A percentile compares a stretch with the other conserved stretches of the same genome.
Evolutionary conservation across 2,888 invertebrate genomes (phyloP).

Genomic region (Hartigia nigra): DNA sequence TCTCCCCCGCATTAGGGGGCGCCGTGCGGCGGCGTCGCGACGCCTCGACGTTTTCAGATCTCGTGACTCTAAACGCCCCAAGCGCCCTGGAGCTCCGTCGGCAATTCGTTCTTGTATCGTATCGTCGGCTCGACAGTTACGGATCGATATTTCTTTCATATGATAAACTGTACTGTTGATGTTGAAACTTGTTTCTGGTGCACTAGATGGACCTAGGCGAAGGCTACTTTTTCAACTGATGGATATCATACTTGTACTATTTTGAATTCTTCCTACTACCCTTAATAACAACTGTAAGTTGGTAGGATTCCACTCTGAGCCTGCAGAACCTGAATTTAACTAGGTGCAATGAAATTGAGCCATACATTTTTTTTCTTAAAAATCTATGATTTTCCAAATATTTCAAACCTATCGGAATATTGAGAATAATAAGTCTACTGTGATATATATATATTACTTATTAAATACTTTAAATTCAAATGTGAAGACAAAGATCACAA

Average conservation of each 20-base stretch:
- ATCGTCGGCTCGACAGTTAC: neutral
- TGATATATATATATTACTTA: neutral
- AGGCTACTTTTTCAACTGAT: neutral
- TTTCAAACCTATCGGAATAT: neutral
- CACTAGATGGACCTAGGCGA: neutral
- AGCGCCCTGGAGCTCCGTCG: slow-evolving; percentile 9
- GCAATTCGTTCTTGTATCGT: neutral
- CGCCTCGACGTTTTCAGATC: slow-evolving; percentile 11
- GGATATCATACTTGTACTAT: neutral
- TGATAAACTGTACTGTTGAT: neutral
- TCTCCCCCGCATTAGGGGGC: slow-evolving; percentile 53
- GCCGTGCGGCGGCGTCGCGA: slow-evolving; percentile 35
- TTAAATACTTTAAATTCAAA: no score
- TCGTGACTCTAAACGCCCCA: slow-evolving; percentile 27
- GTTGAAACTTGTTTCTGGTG: neutral
- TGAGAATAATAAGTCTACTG: neutral
- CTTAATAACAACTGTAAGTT: neutral
- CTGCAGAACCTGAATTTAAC: neutral
- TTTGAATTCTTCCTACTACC: neutral
- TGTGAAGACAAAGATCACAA: neutral
- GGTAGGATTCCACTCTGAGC: neutral
- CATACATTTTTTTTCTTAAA: neutral
- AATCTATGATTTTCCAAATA: neutral
- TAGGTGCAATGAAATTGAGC: neutral
- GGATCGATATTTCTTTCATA: slow-evolving; percentile 5